Evolutionary conservation across 2,797 vertebrate species (phyloP), one percentile per base, ranked within the genome.

Genomic region (Ambastaia sidthimunki): DNA sequence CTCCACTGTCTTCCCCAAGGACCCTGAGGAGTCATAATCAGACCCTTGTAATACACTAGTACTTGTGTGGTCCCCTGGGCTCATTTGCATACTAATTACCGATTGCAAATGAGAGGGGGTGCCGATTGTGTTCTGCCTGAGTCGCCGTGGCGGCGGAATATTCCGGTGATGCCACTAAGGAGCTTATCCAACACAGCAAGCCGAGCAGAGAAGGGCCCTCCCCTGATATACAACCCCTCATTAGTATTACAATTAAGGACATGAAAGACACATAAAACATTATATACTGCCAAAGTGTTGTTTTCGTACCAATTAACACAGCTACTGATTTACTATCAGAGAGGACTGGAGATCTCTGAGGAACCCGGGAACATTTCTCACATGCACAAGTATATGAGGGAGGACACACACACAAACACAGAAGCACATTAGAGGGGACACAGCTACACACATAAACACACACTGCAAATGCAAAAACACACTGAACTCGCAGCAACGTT

Each of bases 11-110:
- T 82, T 84, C 82, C 84, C 86, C 52, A 75, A 85, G 84, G 84
- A 85, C 84, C 84, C 80, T 74, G 93, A 96, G 95, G 94, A 96
- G 96, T 89, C 96, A 97, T 98, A 98, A 98, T 99, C 97, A 99
- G 97, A 94, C 96, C 94, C 96, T 97, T 98, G 96, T 99, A 98
- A 99, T 98, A 99, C 97, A 99, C 97, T 98, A 94, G 96, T 97
- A 97, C 96, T 96, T 95, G 96, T 98, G 97, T 97, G 97, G 96
- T 99, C 98, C 95, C 94, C 87, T 93, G 95, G 96, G 96, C 96
- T 99, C 96, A 99, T 99, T 99, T 98, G 96, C 98, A 99, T 99
- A 98, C 96, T 99, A 99, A 99, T 99, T 99, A 99, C 98, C 94
- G 95, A 96, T 97, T 98, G 97, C 96, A 98, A 99, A 99, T 98